Conservation (phyloP, 35 echinoderm and acorn worm genomes). For the Patiria miniata region DNA sequence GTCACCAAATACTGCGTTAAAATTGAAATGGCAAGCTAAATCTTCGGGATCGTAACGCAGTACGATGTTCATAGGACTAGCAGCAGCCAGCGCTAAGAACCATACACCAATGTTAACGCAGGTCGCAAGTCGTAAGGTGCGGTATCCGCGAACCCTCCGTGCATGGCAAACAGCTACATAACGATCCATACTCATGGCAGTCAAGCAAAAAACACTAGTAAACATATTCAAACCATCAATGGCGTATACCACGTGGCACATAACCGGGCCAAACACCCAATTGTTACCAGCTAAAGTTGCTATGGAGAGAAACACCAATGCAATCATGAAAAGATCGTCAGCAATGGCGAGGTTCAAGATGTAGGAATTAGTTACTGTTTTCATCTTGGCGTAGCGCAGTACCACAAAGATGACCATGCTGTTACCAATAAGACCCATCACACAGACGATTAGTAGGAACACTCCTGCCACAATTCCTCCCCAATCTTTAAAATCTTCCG, state of each 20-base stretch:
- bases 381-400: constrained; percentile 72
- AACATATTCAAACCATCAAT: constrained; percentile 61
- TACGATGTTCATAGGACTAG: constrained; percentile 45
- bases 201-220: constrained; percentile 63
- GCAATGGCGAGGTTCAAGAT: constrained; percentile 74
- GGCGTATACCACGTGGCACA: constrained; percentile 50
- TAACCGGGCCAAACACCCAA: constrained; percentile 60
- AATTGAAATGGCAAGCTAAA: neutral
- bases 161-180: constrained; percentile 74
- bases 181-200: constrained; percentile 68
- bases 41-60: constrained; percentile 33
- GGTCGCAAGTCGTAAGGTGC: constrained; percentile 44
- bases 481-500: neutral
- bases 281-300: constrained; percentile 10
- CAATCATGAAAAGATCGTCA: constrained; percentile 60
- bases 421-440: constrained; percentile 68
- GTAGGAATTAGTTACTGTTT: constrained; percentile 82
- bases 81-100: constrained; percentile 62
- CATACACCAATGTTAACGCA: constrained; percentile 59
- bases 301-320: constrained; percentile 43
- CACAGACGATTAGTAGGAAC: constrained; percentile 33
- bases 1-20: constrained; percentile 24
- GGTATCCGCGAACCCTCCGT: constrained; percentile 43
- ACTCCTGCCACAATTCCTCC: constrained; percentile 3
- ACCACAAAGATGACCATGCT: constrained; percentile 70